Evolutionary conservation across 2,797 vertebrate species (phyloP).

Genomic region (Phrynocephalus forsythii): DNA sequence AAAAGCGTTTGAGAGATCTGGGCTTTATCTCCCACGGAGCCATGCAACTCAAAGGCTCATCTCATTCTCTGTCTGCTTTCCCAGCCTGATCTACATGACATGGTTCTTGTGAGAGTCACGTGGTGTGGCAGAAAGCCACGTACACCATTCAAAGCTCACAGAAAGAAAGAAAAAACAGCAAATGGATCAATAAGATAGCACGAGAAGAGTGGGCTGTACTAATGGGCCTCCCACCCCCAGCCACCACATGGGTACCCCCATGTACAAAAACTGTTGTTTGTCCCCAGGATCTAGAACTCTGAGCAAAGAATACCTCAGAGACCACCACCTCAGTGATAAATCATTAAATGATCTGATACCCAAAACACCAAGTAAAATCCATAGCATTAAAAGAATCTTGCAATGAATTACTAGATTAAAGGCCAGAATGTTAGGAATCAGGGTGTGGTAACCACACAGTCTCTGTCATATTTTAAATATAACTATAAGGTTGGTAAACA

Average conservation of each 20-base stretch:
- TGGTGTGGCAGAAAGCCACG: not conserved
- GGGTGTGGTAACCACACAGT: not conserved
- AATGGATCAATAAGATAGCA: too few species aligned
- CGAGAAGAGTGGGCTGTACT: too few species aligned
- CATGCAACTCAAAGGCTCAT: not conserved
- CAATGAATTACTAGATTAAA: not conserved
- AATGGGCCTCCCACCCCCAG: too few species aligned
- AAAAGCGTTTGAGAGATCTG: not conserved
- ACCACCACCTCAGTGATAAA: not conserved
- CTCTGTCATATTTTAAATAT: not conserved
- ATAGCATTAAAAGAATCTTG: not conserved
- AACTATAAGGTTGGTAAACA: not conserved
- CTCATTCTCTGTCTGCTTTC: not conserved
- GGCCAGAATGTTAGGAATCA: slow-evolving; percentile 1
- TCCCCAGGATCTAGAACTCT: too few species aligned
- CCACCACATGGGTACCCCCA: too few species aligned
- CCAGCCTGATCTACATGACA: not conserved
- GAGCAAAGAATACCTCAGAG: too few species aligned
- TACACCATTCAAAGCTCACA: not conserved
- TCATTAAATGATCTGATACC: not conserved
- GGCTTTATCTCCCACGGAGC: not conserved
- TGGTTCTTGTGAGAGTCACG: not conserved
- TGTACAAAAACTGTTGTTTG: too few species aligned
- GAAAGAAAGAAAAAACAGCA: not conserved
- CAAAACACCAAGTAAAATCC: not conserved